Conservation (phyloP, 2,113 vertebrate genomes). For the Anarhynchus alexandrinus region DNA sequence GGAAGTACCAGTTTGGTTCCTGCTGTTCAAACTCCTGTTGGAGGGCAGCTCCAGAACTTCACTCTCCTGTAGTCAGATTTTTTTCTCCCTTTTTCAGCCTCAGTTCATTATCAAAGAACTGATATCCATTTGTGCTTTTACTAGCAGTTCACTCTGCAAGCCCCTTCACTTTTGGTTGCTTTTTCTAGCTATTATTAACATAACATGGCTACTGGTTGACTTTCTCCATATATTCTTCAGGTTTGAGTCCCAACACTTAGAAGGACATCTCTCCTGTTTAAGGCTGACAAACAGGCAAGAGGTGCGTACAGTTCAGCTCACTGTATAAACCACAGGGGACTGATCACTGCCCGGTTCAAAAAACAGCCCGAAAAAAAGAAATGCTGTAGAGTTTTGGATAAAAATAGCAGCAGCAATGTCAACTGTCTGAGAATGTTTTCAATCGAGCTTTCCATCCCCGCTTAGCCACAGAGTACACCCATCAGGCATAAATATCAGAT, state of each 20-base stretch:
- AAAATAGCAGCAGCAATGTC: constrained; percentile 6
- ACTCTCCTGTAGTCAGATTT: neutral
- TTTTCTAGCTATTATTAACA: neutral
- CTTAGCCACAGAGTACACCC: neutral
- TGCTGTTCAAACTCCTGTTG: neutral
- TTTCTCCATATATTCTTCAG: neutral
- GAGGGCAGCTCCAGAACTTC: neutral
- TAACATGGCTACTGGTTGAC: neutral
- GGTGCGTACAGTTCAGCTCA: neutral
- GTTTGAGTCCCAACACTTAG: neutral
- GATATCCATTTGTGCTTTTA: neutral
- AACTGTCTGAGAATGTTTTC: neutral
- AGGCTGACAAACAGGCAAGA: neutral
- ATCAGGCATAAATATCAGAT: neutral
- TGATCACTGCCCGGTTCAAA: neutral
- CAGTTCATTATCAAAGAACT: neutral
- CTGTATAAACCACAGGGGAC: neutral
- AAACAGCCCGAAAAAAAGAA: neutral
- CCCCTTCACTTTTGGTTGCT: neutral
- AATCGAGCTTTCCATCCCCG: neutral
- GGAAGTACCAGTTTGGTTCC: neutral
- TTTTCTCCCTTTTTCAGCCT: neutral
- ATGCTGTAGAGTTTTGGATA: neutral
- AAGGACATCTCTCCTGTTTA: neutral
- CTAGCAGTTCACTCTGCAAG: neutral